phyloP scores from a whole-genome alignment of 2,888 invertebrate species.

The Julus scandinavius region DNA sequence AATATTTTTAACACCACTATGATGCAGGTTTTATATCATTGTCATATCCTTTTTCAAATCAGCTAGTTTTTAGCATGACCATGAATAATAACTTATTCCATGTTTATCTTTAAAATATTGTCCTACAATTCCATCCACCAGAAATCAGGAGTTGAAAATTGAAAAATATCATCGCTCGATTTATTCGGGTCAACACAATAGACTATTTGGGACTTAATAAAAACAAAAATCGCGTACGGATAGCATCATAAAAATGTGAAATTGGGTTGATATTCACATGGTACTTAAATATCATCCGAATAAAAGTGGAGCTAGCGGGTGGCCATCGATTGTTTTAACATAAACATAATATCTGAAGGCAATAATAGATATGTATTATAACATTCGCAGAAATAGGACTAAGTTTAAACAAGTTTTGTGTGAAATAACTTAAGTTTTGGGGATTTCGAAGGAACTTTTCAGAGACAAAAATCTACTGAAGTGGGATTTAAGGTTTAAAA shows the following conservation, averaged over 20 bases:
- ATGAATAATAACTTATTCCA: too few species aligned
- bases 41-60: too few species aligned
- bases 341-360: not conserved
- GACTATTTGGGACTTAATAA: not conserved
- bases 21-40: too few species aligned
- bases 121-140: too few species aligned
- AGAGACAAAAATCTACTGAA: not conserved
- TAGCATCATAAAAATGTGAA: not conserved
- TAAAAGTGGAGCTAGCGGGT: constrained; percentile 1
- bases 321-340: not conserved
- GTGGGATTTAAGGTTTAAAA: not conserved
- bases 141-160: too few species aligned
- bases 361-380: not conserved
- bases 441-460: too few species aligned
- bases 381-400: too few species aligned
- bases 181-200: not conserved
- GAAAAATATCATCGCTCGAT: not conserved
- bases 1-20: too few species aligned
- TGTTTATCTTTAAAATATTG: too few species aligned
- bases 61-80: too few species aligned
- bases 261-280: not conserved
- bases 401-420: too few species aligned
- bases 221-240: not conserved
- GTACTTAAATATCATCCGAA: not conserved
- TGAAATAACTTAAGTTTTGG: too few species aligned